phyloP scores from a whole-genome alignment of 1,140 invertebrate genomes.

The Microplitis demolitor region DNA sequence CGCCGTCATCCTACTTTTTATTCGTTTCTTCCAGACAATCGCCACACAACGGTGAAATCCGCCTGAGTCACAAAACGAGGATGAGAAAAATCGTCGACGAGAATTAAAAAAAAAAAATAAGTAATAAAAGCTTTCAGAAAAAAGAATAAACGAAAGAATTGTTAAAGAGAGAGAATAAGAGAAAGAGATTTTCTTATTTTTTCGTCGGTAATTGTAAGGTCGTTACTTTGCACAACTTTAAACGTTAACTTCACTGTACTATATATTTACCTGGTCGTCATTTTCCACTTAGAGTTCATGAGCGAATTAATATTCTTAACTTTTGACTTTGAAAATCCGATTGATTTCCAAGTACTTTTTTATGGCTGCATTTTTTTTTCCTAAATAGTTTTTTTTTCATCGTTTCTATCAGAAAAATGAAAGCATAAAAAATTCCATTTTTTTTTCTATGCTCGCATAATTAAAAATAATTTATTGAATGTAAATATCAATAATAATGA shows the following conservation, averaged over 20 bases:
- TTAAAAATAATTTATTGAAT: too few species aligned
- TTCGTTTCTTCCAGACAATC: conserved; percentile 32
- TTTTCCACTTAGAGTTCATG: not conserved
- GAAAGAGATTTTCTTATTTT: not conserved
- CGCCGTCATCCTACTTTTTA: conserved; percentile 15
- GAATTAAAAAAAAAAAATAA: not conserved
- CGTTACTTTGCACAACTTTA: conserved; percentile 4
- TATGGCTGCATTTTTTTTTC: not conserved
- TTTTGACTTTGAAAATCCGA: not conserved
- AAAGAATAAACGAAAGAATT: not conserved
- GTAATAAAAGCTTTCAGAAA: not conserved
- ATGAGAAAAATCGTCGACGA: not conserved
- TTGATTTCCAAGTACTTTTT: not conserved
- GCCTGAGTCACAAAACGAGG: not conserved
- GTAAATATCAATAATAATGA: too few species aligned
- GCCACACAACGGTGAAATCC: conserved; percentile 3
- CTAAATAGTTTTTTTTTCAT: not conserved
- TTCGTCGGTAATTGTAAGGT: conserved; percentile 7
- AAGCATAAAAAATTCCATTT: too few species aligned
- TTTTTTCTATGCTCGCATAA: too few species aligned
- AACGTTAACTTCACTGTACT: not conserved
- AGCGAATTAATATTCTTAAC: not conserved
- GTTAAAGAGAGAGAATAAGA: not conserved
- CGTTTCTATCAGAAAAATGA: too few species aligned
- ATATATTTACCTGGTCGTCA: not conserved